phyloP scores from a whole-genome alignment of 2,113 vertebrate species.

The Corythoichthys haematopterus region DNA sequence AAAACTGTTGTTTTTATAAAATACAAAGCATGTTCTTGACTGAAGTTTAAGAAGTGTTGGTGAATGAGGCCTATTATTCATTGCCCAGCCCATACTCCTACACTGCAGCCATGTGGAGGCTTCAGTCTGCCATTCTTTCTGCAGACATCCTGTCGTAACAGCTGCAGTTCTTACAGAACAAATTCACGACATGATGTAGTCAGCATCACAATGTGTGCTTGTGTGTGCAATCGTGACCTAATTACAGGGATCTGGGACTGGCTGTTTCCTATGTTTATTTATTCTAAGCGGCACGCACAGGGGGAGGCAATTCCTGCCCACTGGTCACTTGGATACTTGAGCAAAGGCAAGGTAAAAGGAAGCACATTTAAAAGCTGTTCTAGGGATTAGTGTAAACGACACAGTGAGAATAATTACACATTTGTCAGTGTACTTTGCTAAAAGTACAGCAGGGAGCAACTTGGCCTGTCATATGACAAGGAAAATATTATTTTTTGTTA shows the following conservation, averaged over 20 bases:
- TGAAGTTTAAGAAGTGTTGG: neutral
- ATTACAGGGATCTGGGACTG: conserved; percentile 49
- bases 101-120: neutral
- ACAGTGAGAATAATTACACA: conserved; percentile 33
- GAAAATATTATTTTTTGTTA: conserved; percentile 14
- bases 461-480: conserved; percentile 5
- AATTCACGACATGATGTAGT: conserved; percentile 29
- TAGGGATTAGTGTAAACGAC: conserved; percentile 25
- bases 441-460: conserved; percentile 9
- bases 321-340: conserved; percentile 37
- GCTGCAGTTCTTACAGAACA: conserved; percentile 34
- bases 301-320: conserved; percentile 38
- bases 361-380: conserved; percentile 32
- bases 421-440: conserved; percentile 17
- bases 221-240: conserved; percentile 55
- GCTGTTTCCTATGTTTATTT: conserved; percentile 67
- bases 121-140: conserved; percentile 17
- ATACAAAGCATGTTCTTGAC: neutral
- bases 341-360: conserved; percentile 26
- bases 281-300: conserved; percentile 38
- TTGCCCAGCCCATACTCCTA: conserved; percentile 4
- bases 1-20: neutral
- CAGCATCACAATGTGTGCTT: conserved; percentile 36
- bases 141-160: conserved; percentile 27
- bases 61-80: conserved; percentile 6